Conservation (phyloP, 2,113 vertebrate species). For the Centropus bengalensis region DNA sequence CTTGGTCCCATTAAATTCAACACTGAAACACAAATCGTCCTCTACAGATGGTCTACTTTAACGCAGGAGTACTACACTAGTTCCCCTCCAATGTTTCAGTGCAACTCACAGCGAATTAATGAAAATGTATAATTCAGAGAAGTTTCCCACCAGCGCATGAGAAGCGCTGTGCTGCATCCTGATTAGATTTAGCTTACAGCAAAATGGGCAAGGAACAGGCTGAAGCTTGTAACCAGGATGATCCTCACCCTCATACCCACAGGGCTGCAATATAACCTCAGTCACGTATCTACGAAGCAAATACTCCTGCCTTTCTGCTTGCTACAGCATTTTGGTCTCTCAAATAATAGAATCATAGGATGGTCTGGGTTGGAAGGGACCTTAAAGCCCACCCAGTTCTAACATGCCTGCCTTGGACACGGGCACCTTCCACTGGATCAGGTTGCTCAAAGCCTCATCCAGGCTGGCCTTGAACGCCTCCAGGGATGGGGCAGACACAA, state of each 20-base stretch:
- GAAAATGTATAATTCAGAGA: background rate
- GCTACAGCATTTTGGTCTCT: background rate
- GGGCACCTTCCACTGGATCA: no score
- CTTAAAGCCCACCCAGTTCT: no score
- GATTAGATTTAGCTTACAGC: background rate
- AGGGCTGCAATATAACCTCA: background rate
- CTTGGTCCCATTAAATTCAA: background rate
- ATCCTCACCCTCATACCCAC: background rate
- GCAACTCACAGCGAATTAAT: background rate
- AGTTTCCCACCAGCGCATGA: background rate
- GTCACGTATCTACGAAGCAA: accelerated
- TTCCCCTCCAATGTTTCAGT: background rate
- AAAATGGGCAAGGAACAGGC: background rate
- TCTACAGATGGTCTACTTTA: background rate
- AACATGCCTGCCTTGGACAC: no score
- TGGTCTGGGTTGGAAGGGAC: no score
- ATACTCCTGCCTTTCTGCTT: background rate
- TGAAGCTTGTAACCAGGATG: background rate
- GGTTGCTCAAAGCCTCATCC: no score
- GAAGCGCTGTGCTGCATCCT: background rate
- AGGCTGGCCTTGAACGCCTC: no score
- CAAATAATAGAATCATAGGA: background rate
- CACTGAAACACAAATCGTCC: accelerated
- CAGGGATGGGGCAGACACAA: no score
- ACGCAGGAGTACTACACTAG: background rate